These are phyloP conservation scores for Andricus curvator DNA, from an alignment of 2,888 invertebrate species.

Conservation along the genomic window DNA sequence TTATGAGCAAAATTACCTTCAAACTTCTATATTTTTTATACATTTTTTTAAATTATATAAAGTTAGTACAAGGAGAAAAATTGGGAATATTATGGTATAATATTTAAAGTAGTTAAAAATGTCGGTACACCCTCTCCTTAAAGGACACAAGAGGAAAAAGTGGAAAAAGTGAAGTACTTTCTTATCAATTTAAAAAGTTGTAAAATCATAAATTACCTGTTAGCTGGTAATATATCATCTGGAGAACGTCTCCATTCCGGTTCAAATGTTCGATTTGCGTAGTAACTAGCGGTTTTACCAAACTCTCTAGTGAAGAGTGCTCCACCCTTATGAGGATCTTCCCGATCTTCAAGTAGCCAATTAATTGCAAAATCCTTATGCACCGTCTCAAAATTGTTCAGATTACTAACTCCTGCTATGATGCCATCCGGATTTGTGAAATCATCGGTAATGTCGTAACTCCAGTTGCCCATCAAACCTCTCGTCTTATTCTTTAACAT, in stretches of 20 bases:
- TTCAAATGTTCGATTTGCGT: slow-evolving; percentile 87
- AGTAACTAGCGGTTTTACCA: slow-evolving; percentile 89
- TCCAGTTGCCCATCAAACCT: slow-evolving; percentile 95
- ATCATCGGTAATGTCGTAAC: slow-evolving; percentile 90
- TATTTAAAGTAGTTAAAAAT: background rate
- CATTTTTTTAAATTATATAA: no score
- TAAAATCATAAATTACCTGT: slow-evolving; percentile 79
- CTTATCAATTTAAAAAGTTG: background rate
- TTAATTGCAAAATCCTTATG: slow-evolving; percentile 89
- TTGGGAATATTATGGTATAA: background rate
- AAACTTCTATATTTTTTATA: no score
- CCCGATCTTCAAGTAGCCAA: slow-evolving; percentile 91
- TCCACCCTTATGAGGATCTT: slow-evolving; percentile 84
- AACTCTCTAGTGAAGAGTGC: slow-evolving; percentile 90
- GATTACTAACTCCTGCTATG: slow-evolving; percentile 80
- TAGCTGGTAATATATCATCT: slow-evolving; percentile 85
- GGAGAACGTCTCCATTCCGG: slow-evolving; percentile 88
- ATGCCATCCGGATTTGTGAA: slow-evolving; percentile 87
- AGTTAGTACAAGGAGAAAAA: background rate
- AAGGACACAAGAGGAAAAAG: background rate
- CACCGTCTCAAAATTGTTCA: slow-evolving; percentile 85
- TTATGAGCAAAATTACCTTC: no score
- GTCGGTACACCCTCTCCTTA: background rate
- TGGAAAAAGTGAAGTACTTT: background rate
- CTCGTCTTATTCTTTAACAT: slow-evolving; percentile 89